Evolutionary conservation across 2,888 invertebrate genomes (phyloP).

Genomic region (Lathronympha strigana): DNA sequence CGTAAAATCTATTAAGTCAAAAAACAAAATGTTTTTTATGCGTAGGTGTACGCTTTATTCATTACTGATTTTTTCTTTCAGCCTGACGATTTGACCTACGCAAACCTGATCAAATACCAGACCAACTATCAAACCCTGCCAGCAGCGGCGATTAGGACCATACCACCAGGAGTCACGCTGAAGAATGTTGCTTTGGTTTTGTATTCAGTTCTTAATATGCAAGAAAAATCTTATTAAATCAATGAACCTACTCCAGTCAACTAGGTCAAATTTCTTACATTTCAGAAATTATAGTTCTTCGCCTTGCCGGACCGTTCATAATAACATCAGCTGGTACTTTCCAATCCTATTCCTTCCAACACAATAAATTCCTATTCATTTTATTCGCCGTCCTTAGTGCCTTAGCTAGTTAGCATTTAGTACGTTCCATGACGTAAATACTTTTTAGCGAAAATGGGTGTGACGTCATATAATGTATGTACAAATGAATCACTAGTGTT

Average conservation of each 20-base stretch:
- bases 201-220: too few species aligned
- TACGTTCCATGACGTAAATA: neutral
- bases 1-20: too few species aligned
- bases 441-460: neutral
- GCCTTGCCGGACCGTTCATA: too few species aligned
- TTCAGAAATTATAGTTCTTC: too few species aligned
- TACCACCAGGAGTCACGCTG: neutral
- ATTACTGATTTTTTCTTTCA: conserved; percentile 4
- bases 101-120: conserved; percentile 3
- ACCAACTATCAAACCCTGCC: conserved; percentile 6
- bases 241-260: too few species aligned
- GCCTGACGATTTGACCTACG: conserved; percentile 11
- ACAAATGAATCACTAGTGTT: too few species aligned
- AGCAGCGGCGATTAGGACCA: neutral
- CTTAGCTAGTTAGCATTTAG: neutral
- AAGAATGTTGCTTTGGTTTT: too few species aligned
- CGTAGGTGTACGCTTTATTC: too few species aligned
- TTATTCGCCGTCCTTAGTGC: neutral
- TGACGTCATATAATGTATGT: neutral
- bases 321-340: too few species aligned
- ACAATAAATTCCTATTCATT: neutral
- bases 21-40: too few species aligned
- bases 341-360: neutral
- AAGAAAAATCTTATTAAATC: too few species aligned
- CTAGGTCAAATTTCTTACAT: too few species aligned